phyloP scores from a whole-genome alignment of 2,113 vertebrate species.

The Herpetotheres cachinnans region DNA sequence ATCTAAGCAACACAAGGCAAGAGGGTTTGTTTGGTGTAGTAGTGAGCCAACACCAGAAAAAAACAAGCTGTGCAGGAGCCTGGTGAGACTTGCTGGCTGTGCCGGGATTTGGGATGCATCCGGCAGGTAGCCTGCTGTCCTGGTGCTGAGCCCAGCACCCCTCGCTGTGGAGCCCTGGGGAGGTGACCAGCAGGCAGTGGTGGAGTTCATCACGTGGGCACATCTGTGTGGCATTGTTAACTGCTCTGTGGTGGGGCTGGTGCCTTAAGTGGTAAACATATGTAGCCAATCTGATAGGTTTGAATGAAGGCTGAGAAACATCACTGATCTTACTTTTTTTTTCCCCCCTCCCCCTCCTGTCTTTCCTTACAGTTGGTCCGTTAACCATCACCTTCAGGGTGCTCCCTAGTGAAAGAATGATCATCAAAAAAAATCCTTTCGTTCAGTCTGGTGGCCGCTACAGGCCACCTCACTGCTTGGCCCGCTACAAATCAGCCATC shows the following conservation, averaged over 20 bases:
- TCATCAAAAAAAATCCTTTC: slow-evolving; percentile 65
- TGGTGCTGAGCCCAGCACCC: neutral
- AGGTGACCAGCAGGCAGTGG: neutral
- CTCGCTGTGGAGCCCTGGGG: fast-evolving
- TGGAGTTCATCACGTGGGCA: neutral
- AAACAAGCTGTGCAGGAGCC: neutral
- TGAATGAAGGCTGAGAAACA: neutral
- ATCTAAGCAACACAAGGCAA: neutral
- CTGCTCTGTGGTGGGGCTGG: neutral
- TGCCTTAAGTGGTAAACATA: neutral
- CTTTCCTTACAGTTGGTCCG: slow-evolving; percentile 63
- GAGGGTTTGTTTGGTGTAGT: neutral
- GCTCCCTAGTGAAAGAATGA: slow-evolving; percentile 55
- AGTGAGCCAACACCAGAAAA: neutral
- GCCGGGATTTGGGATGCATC: fast-evolving
- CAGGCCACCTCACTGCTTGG: slow-evolving; percentile 68
- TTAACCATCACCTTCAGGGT: slow-evolving; percentile 54
- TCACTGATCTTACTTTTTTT: neutral
- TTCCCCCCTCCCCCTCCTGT: neutral
- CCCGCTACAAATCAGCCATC: slow-evolving; percentile 69
- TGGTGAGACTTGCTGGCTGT: neutral
- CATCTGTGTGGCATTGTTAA: fast-evolving
- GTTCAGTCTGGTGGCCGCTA: slow-evolving; percentile 66
- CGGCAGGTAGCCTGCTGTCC: neutral
- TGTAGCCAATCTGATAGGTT: neutral